These are phyloP conservation scores for Perizoma flavofasciatum DNA, from an alignment of 2,888 invertebrate genomes.

Conservation along the genomic window DNA sequence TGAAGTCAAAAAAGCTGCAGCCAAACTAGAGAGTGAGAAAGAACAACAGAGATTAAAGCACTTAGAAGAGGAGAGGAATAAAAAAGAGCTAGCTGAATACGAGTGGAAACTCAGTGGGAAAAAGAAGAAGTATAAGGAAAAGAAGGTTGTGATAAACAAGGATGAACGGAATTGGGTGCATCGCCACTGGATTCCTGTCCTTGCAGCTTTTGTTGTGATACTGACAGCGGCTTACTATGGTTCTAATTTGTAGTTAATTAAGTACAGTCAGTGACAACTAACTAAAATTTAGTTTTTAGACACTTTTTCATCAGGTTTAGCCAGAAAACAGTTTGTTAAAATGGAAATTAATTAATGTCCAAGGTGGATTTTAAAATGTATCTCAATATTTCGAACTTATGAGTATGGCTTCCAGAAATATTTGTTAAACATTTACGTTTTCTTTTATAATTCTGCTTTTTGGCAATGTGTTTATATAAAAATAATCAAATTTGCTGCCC, in stretches of 20 bases:
- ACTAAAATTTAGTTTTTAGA: background rate
- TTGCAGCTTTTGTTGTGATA: conserved; percentile 54
- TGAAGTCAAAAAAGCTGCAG: conserved; percentile 80
- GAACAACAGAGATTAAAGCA: conserved; percentile 83
- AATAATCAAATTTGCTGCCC: too few relatives aligned
- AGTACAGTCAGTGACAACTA: background rate
- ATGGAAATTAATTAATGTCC: too few relatives aligned
- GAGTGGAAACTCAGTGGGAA: conserved; percentile 90
- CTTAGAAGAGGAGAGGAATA: conserved; percentile 87
- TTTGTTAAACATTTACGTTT: too few relatives aligned
- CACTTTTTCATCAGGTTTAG: too few relatives aligned
- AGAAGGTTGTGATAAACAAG: conserved; percentile 70
- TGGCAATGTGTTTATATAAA: too few relatives aligned
- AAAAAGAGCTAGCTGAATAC: conserved; percentile 89
- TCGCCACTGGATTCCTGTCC: conserved; percentile 73
- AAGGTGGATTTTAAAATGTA: too few relatives aligned
- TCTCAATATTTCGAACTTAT: too few relatives aligned
- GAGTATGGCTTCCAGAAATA: too few relatives aligned
- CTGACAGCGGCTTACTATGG: conserved; percentile 53
- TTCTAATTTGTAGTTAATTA: conserved; percentile 38
- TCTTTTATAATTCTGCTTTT: too few relatives aligned
- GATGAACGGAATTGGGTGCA: conserved; percentile 69
- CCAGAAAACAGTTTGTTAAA: too few relatives aligned
- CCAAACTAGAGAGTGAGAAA: conserved; percentile 79
- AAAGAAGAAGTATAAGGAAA: conserved; percentile 80